Base-by-base conservation (phyloP, 2,888 invertebrate genomes). In the Deilephila elpenor region DNA sequence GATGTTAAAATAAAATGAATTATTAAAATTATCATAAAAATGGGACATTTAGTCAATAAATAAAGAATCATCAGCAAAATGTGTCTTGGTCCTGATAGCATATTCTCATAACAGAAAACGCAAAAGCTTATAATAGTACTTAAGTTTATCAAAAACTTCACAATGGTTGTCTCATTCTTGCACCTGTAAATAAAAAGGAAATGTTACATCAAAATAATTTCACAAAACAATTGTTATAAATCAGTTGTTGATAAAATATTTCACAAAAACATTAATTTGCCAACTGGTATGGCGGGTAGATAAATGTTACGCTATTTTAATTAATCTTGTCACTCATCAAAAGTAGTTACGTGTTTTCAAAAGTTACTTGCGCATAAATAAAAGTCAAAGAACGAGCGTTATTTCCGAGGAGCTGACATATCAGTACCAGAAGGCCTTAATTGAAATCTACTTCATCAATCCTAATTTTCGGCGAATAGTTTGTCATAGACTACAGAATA, bases 131-230 rank as follows among this genome's bases (percentile, higher is more conserved):
- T 25, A 44, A 44, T 51, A 64, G 19, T 73, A 71, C 56, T 71
- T 71, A 64, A 32, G 62, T 59, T 71, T 73, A 78, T 80, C 80
- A 81, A 80, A 78, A 62, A 82, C 76, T 78, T 81, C 80, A 75
- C 74, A 80, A 81, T 76, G 75, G 74, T 78, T 77, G 75, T 75
- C 37, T 74, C 73, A 61, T 71, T 44, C 75, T 75, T 78, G 76
- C 79, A 82, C 75, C 87, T 87, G 85, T 1, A 84, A 71, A 78
- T 78, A 6, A 25, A 37, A 59, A 56, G 44, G 44, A 14, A 67
- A 72, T 67, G 3, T 75, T 53, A 71, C 73, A 74, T 53, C 71
- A 19, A 17, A 53, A 64, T 8, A 7, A 8, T 6, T 37, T 7
- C n/a, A 64, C 34, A 64, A 37, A 37, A 37, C 37, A 37, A 37